These are phyloP conservation scores for Chanos chanos DNA, from an alignment of 2,797 vertebrate genomes.

Conservation along the genomic window DNA sequence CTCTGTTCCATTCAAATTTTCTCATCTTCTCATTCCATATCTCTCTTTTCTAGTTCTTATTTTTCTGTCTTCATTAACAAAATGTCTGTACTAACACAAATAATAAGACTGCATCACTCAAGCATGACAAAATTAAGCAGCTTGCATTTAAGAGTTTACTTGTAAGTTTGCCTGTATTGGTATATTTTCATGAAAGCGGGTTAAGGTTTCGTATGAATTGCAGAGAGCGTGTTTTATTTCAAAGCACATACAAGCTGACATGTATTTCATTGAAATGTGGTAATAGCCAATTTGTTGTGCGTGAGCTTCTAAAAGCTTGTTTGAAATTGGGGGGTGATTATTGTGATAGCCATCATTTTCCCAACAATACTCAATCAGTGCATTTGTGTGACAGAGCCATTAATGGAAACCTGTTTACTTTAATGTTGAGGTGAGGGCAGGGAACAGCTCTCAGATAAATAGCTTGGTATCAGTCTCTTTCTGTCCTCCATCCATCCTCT, in stretches of 20 bases:
- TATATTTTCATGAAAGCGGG: not conserved
- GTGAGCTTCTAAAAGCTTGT: slow-evolving; percentile 38
- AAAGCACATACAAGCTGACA: slow-evolving; percentile 3
- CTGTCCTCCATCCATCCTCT: not conserved
- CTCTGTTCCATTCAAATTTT: not conserved
- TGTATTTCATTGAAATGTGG: slow-evolving; percentile 30
- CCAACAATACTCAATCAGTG: slow-evolving; percentile 35
- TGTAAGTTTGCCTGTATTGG: too few relatives aligned
- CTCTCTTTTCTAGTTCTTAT: not conserved
- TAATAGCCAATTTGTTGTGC: slow-evolving; percentile 44
- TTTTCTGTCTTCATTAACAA: not conserved
- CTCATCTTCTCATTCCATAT: not conserved
- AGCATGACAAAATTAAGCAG: too few relatives aligned
- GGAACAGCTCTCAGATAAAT: slow-evolving; percentile 45
- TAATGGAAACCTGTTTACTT: slow-evolving; percentile 50
- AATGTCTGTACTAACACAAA: too few relatives aligned
- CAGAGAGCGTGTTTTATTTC: slow-evolving; percentile 7
- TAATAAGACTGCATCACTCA: too few relatives aligned
- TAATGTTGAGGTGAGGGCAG: slow-evolving; percentile 38
- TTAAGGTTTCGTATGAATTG: slow-evolving; percentile 10
- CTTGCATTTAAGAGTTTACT: too few relatives aligned
- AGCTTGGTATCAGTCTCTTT: slow-evolving; percentile 44
- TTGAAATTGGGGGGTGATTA: slow-evolving; percentile 48
- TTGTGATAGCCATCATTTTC: slow-evolving; percentile 53
- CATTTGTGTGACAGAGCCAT: slow-evolving; percentile 43